Evolutionary conservation across 2,797 vertebrate genomes (phyloP).

Genomic region (Lithobates pipiens): DNA sequence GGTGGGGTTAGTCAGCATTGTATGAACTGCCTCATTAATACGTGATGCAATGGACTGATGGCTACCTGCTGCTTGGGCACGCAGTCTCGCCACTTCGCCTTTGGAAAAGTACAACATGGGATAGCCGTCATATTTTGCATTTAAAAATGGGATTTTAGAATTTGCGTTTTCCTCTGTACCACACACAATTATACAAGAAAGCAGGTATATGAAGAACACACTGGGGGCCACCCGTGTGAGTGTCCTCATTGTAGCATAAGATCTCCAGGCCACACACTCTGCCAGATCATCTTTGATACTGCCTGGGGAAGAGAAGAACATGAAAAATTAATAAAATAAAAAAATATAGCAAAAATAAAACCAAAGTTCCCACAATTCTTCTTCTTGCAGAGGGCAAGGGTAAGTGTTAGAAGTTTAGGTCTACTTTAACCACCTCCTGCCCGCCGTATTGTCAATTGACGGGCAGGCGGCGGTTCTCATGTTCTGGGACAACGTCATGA

Average conservation of each 20-base stretch:
- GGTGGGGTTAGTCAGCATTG: conserved; percentile 88
- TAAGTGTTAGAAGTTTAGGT: no score
- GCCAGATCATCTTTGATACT: conserved; percentile 84
- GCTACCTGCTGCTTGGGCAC: conserved; percentile 77
- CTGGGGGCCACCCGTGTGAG: conserved; percentile 94
- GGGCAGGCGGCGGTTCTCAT: no score
- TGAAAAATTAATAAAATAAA: not conserved
- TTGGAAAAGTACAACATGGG: conserved; percentile 94
- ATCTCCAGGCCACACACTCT: conserved; percentile 76
- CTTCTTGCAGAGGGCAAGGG: no score
- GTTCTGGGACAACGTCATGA: no score
- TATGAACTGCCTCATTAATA: conserved; percentile 86
- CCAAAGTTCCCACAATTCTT: no score
- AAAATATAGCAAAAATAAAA: no score
- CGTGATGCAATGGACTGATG: conserved; percentile 84
- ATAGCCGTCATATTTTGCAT: conserved; percentile 92
- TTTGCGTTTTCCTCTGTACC: conserved; percentile 74
- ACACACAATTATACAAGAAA: conserved; percentile 79
- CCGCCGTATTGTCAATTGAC: no score
- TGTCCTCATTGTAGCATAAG: conserved; percentile 95
- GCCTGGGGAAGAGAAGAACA: conserved; percentile 68
- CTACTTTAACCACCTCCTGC: no score
- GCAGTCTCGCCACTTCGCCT: conserved; percentile 83
- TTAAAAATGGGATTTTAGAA: conserved; percentile 86
- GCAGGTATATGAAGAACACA: conserved; percentile 91